A percentile compares a stretch with the other conserved stretches of the same genome.
Conservation (phyloP, 35 echinoderm and acorn worm genomes). For the Apostichopus japonicus region DNA sequence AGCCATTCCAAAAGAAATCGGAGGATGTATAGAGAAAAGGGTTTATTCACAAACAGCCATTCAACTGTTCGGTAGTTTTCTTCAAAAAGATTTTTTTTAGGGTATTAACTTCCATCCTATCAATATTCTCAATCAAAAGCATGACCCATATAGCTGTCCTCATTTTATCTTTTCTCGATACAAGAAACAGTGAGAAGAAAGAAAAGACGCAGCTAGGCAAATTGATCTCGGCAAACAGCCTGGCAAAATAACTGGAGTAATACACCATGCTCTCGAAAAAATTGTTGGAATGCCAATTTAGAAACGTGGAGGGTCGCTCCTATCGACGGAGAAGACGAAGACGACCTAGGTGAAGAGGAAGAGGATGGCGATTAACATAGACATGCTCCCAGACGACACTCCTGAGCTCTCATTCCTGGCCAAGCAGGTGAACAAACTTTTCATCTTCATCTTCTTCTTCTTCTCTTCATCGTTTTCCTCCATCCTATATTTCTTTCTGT, state of each 20-base stretch:
- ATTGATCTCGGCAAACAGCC: conserved; percentile 41
- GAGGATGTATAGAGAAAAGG: too few relatives aligned
- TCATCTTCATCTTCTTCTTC: conserved; percentile 6
- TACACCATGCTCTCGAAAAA: conserved; percentile 31
- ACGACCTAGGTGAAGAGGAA: neutral
- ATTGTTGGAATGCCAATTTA: conserved; percentile 51
- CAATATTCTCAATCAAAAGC: conserved; percentile 46
- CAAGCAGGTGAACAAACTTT: conserved; percentile 41
- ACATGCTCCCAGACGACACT: conserved; percentile 18
- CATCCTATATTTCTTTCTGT: neutral
- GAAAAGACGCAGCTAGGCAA: conserved; percentile 12
- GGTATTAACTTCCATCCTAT: conserved; percentile 45
- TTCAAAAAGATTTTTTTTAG: neutral
- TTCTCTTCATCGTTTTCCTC: neutral
- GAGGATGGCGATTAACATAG: neutral
- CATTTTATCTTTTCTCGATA: conserved; percentile 1
- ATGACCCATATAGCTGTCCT: conserved; percentile 53
- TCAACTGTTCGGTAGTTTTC: too few relatives aligned
- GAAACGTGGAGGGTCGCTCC: too few relatives aligned
- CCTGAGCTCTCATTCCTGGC: neutral
- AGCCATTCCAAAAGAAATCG: too few relatives aligned
- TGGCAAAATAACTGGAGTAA: conserved; percentile 45
- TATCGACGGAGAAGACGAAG: too few relatives aligned
- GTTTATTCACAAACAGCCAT: too few relatives aligned
- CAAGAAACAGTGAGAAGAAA: neutral